phyloP scores from a whole-genome alignment of 53 echinoderm and acorn worm genomes.

The Stichopus horrens region DNA sequence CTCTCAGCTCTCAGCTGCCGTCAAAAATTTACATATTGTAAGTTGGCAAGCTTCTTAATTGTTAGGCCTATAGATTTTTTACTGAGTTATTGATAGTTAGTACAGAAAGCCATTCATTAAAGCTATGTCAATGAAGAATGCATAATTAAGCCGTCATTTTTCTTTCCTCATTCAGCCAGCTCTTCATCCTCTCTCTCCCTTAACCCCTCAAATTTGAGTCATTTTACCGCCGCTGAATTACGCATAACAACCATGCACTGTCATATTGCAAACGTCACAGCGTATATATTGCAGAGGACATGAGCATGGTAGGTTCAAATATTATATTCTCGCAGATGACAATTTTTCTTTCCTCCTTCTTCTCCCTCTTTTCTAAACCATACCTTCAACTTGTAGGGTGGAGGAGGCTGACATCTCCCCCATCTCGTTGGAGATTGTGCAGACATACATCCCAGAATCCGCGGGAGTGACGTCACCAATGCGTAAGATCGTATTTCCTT shows the following conservation, averaged over 20 bases:
- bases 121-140: background rate
- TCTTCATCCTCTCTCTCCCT: background rate
- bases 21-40: too few species aligned
- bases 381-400: conserved; percentile 70
- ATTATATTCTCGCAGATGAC: too few species aligned
- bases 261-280: too few species aligned
- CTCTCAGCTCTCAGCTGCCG: too few species aligned
- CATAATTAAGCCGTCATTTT: background rate
- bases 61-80: background rate
- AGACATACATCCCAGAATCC: conserved; percentile 74
- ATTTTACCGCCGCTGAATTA: too few species aligned
- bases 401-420: conserved; percentile 60
- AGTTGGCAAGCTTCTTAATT: too few species aligned
- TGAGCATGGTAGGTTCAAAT: too few species aligned
- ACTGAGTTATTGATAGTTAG: background rate
- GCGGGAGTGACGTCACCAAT: conserved; percentile 32
- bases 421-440: conserved; percentile 66
- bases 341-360: too few species aligned
- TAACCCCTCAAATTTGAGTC: too few species aligned
- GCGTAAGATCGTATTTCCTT: conserved; percentile 36
- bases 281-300: too few species aligned
- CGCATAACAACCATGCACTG: too few species aligned
- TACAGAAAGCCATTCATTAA: background rate
- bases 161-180: background rate
- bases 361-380: background rate